phyloP scores from a whole-genome alignment of 2,888 invertebrate species.

The Slavum lentiscoides region DNA sequence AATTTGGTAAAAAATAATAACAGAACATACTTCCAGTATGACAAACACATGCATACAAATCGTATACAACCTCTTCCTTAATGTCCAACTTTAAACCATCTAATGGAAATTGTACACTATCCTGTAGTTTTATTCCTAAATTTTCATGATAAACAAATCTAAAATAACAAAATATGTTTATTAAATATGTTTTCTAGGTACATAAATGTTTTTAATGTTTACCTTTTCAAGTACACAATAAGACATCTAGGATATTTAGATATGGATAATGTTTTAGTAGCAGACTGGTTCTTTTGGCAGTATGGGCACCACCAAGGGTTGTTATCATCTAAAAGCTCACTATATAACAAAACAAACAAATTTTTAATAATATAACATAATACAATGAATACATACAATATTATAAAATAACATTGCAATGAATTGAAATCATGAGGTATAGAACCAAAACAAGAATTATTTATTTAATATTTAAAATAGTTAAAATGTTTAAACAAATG shows the following conservation, averaged over 20 bases:
- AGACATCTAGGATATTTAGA: conserved; percentile 69
- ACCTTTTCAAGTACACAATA: conserved; percentile 68
- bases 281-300: conserved; percentile 67
- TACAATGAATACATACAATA: neutral
- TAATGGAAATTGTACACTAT: conserved; percentile 67
- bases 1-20: neutral
- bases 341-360: conserved; percentile 58
- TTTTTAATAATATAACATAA: neutral
- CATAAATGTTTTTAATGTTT: conserved; percentile 1
- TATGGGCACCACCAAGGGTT: conserved; percentile 71
- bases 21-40: conserved; percentile 66
- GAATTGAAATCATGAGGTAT: no score
- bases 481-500: no score
- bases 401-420: no score
- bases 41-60: conserved; percentile 68
- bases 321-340: conserved; percentile 68
- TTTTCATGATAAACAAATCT: conserved; percentile 69
- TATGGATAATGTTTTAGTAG: conserved; percentile 68
- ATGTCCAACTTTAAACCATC: conserved; percentile 64
- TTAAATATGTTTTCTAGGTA: neutral
- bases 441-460: no score
- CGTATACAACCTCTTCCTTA: conserved; percentile 62
- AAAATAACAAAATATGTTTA: conserved; percentile 55
- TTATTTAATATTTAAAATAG: no score
- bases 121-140: conserved; percentile 67